Evolutionary conservation across 2,888 invertebrate genomes (phyloP).

Genomic region (Drosophila falleni): DNA sequence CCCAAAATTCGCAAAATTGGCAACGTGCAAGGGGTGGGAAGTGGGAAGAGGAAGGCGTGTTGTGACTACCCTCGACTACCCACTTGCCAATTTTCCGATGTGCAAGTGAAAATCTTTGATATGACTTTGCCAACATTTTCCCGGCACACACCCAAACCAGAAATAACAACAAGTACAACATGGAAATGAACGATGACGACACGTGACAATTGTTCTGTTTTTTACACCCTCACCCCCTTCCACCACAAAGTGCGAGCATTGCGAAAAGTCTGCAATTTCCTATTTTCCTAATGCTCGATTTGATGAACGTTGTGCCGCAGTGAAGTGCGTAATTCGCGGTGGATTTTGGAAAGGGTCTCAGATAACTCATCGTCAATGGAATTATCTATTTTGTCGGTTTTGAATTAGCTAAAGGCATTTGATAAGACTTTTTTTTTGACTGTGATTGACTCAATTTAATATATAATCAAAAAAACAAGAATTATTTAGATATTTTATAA

Average conservation of each 20-base stretch:
- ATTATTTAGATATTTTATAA: too few species aligned
- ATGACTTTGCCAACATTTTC: conserved; percentile 65
- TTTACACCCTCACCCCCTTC: background rate
- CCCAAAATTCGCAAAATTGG: conserved; percentile 66
- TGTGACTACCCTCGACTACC: conserved; percentile 30
- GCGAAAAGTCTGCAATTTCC: conserved; percentile 66
- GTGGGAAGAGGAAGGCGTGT: background rate
- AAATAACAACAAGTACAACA: conserved; percentile 33
- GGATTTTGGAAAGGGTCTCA: conserved; percentile 23
- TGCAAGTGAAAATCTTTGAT: conserved; percentile 71
- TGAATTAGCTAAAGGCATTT: conserved; percentile 29
- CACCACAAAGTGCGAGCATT: background rate
- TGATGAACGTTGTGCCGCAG: conserved; percentile 55
- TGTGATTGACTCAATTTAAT: background rate
- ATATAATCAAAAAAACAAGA: background rate
- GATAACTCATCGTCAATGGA: conserved; percentile 38
- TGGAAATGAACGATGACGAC: conserved; percentile 47
- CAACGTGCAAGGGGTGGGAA: conserved; percentile 6
- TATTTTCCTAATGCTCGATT: conserved; percentile 53
- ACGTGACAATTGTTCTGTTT: conserved; percentile 77
- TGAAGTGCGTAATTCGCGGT: conserved; percentile 79
- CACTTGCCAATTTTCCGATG: conserved; percentile 63
- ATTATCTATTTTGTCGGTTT: conserved; percentile 47
- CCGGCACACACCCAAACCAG: conserved; percentile 37
- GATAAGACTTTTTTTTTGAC: background rate